Percentiles rank a stretch among this genome's conserved stretches.
These are phyloP conservation scores for Epizoanthus ramosus DNA, from an alignment of 92 coral and sea anemone genomes.

Conservation along the genomic window DNA sequence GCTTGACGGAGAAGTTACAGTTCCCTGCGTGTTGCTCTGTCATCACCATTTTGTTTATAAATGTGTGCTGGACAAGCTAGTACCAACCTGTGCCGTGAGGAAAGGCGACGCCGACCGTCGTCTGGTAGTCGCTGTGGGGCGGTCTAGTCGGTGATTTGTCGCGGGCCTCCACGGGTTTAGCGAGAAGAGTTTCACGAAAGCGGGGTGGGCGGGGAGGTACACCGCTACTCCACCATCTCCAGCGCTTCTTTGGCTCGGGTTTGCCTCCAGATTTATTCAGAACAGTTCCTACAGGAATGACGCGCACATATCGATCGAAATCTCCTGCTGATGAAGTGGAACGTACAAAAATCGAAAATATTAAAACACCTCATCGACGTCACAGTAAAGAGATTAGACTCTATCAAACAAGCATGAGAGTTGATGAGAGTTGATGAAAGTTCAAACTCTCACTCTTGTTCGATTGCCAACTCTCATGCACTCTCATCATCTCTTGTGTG, in stretches of 20 bases:
- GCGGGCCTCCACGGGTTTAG: slow-evolving; percentile 82
- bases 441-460: no score
- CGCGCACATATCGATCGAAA: slow-evolving; percentile 59
- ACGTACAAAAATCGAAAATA: background rate
- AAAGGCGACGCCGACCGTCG: slow-evolving; percentile 85
- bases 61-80: no score
- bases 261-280: slow-evolving; percentile 77
- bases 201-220: slow-evolving; percentile 81
- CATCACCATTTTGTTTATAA: background rate
- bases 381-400: no score
- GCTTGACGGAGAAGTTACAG: background rate
- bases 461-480: no score
- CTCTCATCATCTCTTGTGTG: no score
- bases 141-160: slow-evolving; percentile 77
- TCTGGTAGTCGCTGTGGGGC: slow-evolving; percentile 86
- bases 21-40: background rate
- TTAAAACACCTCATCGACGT: no score
- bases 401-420: no score
- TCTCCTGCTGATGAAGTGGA: slow-evolving; percentile 32
- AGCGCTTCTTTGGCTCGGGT: slow-evolving; percentile 79
- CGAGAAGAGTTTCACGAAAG: slow-evolving; percentile 86
- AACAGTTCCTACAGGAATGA: slow-evolving; percentile 64
- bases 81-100: slow-evolving; percentile 85
- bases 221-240: slow-evolving; percentile 93
- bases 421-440: no score